Evolutionary conservation across 1,140 invertebrate genomes (phyloP).

Genomic region (Stegodyphus dumicola): DNA sequence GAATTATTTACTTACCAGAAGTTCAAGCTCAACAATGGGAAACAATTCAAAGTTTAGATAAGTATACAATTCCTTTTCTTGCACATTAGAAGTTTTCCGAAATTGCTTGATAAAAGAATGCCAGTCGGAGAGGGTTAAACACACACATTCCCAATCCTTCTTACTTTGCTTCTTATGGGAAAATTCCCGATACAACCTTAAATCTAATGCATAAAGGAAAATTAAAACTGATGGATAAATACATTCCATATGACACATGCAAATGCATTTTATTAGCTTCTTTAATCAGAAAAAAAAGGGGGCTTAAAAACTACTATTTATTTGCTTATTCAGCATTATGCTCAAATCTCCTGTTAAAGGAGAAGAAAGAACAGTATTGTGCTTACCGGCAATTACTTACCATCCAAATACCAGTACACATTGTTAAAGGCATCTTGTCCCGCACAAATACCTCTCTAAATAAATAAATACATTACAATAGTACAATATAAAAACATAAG

Average conservation of each 20-base stretch:
- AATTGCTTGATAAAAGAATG: conserved; percentile 65
- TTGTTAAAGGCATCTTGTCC: conserved; percentile 66
- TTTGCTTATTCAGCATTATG: no score
- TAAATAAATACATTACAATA: conserved; percentile 22
- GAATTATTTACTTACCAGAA: conserved; percentile 60
- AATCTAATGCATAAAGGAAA: conserved; percentile 61
- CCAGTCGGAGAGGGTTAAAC: conserved; percentile 64
- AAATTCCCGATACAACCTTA: conserved; percentile 65
- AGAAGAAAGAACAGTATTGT: conserved; percentile 7
- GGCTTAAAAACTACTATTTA: no score
- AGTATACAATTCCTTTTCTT: conserved; percentile 64
- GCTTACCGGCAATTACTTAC: conserved; percentile 63
- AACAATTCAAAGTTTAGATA: conserved; percentile 65
- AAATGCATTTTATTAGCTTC: no score
- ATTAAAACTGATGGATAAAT: neutral
- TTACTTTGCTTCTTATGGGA: conserved; percentile 63
- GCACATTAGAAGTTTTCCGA: conserved; percentile 65
- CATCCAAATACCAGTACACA: conserved; percentile 67
- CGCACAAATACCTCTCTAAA: conserved; percentile 65
- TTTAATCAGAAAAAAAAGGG: no score
- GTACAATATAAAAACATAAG: no score
- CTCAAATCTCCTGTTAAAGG: no score
- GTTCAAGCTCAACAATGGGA: conserved; percentile 64
- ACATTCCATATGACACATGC: no score
- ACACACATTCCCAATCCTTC: conserved; percentile 66